Percentiles rank a stretch among this genome's conserved stretches.
These are phyloP conservation scores for Phoxinus dragarum DNA, from an alignment of 2,797 vertebrate species.

Conservation along the genomic window DNA sequence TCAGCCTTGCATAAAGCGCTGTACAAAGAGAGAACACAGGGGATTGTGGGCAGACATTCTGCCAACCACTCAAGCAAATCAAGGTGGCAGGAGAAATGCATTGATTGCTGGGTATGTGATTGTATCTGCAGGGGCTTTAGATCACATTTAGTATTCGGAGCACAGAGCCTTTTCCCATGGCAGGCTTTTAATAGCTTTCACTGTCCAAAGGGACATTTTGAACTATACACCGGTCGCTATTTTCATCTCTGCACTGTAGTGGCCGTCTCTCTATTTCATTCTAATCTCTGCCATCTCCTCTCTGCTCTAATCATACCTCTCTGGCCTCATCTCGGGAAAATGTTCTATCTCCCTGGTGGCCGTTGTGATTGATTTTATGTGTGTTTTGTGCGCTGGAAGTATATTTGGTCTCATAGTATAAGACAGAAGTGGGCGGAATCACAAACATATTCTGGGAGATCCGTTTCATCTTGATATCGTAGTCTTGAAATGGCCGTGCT, in stretches of 20 bases:
- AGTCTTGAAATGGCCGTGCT: slow-evolving; percentile 27
- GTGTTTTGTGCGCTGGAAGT: slow-evolving; percentile 8
- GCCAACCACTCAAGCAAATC: slow-evolving; percentile 53
- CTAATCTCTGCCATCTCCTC: slow-evolving; percentile 34
- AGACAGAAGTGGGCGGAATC: not conserved
- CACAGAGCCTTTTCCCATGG: slow-evolving; percentile 31
- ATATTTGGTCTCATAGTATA: not conserved
- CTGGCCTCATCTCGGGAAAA: slow-evolving; percentile 1
- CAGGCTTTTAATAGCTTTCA: slow-evolving; percentile 42
- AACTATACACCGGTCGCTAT: slow-evolving; percentile 24
- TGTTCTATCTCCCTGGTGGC: not conserved
- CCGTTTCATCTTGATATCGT: slow-evolving; percentile 41
- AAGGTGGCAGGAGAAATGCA: slow-evolving; percentile 49
- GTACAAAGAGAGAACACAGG: not conserved
- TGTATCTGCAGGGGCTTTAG: slow-evolving; percentile 50
- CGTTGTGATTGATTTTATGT: slow-evolving; percentile 36
- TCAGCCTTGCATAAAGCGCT: not conserved
- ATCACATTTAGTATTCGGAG: slow-evolving; percentile 50
- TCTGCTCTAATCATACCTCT: slow-evolving; percentile 39
- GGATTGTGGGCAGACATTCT: slow-evolving; percentile 28
- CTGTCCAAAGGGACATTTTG: slow-evolving; percentile 45
- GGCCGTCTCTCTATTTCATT: slow-evolving; percentile 24
- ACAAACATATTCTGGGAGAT: slow-evolving; percentile 25
- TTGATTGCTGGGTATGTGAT: slow-evolving; percentile 54
- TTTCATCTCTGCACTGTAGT: slow-evolving; percentile 43